Percentiles rank a stretch among this genome's conserved stretches.
Evolutionary conservation across 1,140 invertebrate genomes (phyloP).

Genomic region (Tetramorium alpestre): DNA sequence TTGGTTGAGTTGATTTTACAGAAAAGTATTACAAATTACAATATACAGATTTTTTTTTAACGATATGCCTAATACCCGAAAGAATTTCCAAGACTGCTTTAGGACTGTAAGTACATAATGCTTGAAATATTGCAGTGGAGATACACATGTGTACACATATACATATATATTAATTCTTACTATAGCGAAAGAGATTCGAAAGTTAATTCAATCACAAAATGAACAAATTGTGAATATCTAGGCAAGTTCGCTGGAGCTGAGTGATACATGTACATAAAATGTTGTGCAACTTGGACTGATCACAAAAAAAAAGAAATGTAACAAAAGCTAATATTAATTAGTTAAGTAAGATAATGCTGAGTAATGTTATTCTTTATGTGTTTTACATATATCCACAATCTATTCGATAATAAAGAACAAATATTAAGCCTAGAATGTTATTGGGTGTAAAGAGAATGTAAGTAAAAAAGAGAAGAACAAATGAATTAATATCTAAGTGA

Average conservation of each 20-base stretch:
- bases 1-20: slow-evolving; percentile 40
- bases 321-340: slow-evolving; percentile 76
- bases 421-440: slow-evolving; percentile 77
- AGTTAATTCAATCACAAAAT: slow-evolving; percentile 55
- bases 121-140: slow-evolving; percentile 62
- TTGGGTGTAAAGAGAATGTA: slow-evolving; percentile 76
- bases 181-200: slow-evolving; percentile 48
- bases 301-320: slow-evolving; percentile 72
- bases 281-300: slow-evolving; percentile 75
- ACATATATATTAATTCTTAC: slow-evolving; percentile 71
- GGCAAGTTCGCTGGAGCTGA: slow-evolving; percentile 76
- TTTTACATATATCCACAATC: slow-evolving; percentile 80
- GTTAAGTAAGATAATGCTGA: slow-evolving; percentile 76
- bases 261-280: slow-evolving; percentile 76
- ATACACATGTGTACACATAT: slow-evolving; percentile 66
- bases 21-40: slow-evolving; percentile 63
- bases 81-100: slow-evolving; percentile 73
- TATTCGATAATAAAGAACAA: slow-evolving; percentile 77
- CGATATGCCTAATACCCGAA: slow-evolving; percentile 56
- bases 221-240: slow-evolving; percentile 71
- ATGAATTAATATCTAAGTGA: slow-evolving; percentile 78
- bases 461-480: slow-evolving; percentile 65
- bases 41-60: slow-evolving; percentile 67
- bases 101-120: slow-evolving; percentile 68
- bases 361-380: slow-evolving; percentile 79